A percentile compares a stretch with the other conserved stretches of the same genome.
Evolutionary conservation across 2,113 vertebrate species (phyloP).

Genomic region (Atrichornis clamosus): DNA sequence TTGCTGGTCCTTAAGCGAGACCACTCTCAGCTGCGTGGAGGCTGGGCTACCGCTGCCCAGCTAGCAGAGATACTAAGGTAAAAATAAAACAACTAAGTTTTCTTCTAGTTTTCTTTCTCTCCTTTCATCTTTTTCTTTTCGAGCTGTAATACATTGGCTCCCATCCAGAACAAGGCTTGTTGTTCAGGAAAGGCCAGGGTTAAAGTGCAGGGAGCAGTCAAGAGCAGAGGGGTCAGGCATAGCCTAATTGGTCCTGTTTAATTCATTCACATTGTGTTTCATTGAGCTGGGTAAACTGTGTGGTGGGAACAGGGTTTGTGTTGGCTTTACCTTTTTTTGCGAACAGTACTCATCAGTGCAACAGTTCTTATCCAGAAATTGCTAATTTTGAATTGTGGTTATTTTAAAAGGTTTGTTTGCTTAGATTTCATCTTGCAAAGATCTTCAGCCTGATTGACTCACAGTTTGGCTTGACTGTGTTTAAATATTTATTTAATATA

Average conservation of each 20-base stretch:
- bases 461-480: not conserved
- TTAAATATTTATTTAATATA: not conserved
- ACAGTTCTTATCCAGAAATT: not conserved
- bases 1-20: conserved; percentile 75
- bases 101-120: not conserved
- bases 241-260: conserved; percentile 50
- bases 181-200: conserved; percentile 54
- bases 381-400: not conserved
- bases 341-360: not conserved
- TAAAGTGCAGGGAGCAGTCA: conserved; percentile 59
- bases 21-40: conserved; percentile 65
- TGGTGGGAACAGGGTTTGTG: not conserved
- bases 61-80: conserved; percentile 80
- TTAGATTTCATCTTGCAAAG: not conserved
- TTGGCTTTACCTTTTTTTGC: not conserved
- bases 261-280: conserved; percentile 24
- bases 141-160: not conserved
- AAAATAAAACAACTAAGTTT: conserved; percentile 3
- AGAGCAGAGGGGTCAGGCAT: conserved; percentile 57
- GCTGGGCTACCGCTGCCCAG: conserved; percentile 75
- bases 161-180: conserved; percentile 30
- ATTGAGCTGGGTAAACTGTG: not conserved
- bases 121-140: conserved; percentile 39
- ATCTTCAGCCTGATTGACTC: not conserved
- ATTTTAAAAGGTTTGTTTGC: not conserved